Conservation (phyloP, 2,888 invertebrate species). For the Chrysina gloriosa region DNA sequence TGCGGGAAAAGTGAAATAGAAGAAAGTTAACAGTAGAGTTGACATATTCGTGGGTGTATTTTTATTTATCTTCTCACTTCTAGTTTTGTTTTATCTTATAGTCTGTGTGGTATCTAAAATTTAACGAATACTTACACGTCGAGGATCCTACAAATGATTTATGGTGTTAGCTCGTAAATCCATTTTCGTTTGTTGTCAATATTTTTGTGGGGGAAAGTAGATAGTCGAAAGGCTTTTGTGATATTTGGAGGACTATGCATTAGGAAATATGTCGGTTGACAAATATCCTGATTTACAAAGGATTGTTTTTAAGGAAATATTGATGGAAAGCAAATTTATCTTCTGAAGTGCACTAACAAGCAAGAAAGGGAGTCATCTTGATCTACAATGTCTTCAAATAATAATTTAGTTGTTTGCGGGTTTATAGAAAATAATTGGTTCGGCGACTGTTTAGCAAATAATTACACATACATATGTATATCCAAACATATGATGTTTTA, state of each 20-base stretch:
- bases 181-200: constrained; percentile 17
- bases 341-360: background rate
- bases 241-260: constrained; percentile 8
- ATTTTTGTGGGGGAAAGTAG: constrained; percentile 9
- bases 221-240: constrained; percentile 6
- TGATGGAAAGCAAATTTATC: background rate
- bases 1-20: background rate
- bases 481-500: too few species aligned
- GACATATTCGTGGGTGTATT: constrained; percentile 20
- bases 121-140: background rate
- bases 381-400: too few species aligned
- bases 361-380: background rate
- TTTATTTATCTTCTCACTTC: constrained; percentile 11
- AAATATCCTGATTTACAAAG: constrained; percentile 6
- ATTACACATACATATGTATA: too few species aligned
- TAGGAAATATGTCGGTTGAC: constrained; percentile 23
- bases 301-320: background rate
- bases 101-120: background rate
- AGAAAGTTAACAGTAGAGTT: background rate
- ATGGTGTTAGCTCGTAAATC: constrained; percentile 22
- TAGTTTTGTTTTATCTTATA: constrained; percentile 2
- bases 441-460: too few species aligned
- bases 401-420: background rate
- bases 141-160: background rate
- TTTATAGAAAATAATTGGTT: background rate